Evolutionary conservation across 2,113 vertebrate genomes (phyloP).

Genomic region (Furnarius figulus): DNA sequence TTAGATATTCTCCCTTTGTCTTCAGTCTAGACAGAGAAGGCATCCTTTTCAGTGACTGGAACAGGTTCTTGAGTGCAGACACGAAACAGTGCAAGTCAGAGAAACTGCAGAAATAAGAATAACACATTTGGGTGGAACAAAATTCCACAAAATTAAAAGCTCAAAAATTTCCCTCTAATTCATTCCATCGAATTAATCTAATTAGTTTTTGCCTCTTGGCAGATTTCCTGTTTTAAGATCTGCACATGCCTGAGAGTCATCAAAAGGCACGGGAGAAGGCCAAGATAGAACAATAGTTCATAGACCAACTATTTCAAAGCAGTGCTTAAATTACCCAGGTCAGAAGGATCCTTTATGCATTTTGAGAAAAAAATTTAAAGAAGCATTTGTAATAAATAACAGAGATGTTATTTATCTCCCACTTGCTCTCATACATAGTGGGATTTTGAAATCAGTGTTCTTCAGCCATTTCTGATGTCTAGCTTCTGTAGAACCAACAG

Average conservation of each 20-base stretch:
- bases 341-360: not conserved
- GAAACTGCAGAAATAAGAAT: not conserved
- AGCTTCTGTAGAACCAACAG: not conserved
- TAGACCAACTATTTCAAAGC: not conserved
- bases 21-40: not conserved
- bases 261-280: not conserved
- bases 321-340: not conserved
- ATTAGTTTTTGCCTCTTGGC: not conserved
- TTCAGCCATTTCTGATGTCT: not conserved
- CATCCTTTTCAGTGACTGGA: not conserved
- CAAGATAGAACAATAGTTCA: not conserved
- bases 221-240: not conserved
- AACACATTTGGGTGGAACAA: not conserved
- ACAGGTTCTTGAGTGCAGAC: not conserved
- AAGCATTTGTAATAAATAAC: not conserved
- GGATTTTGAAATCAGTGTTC: not conserved
- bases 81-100: not conserved
- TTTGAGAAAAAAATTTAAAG: not conserved
- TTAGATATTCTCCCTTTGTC: not conserved
- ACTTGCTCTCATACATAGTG: not conserved
- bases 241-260: not conserved
- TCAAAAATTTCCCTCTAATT: not conserved
- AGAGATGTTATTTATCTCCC: not conserved
- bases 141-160: not conserved
- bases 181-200: not conserved